These are phyloP conservation scores for Eulemur macaco DNA, from an alignment of 2,113 vertebrate species.

Conservation along the genomic window DNA sequence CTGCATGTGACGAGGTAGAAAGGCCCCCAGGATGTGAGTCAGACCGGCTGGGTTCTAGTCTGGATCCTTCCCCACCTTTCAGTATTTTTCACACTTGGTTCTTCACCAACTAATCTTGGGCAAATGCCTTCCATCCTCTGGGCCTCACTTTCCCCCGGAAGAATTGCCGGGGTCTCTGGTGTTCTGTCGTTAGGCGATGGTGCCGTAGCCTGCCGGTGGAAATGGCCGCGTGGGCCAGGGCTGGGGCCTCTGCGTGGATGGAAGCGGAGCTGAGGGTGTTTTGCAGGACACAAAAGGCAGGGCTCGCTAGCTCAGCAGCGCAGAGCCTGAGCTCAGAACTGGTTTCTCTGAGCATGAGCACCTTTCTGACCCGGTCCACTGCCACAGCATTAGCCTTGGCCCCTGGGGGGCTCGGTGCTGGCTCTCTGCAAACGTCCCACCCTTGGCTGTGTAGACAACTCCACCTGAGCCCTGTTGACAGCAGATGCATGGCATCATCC, in stretches of 20 bases:
- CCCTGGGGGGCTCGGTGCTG: not conserved
- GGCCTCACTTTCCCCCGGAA: not conserved
- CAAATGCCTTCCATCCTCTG: not conserved
- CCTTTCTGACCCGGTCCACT: not conserved
- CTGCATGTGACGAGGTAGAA: not conserved
- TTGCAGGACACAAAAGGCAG: not conserved
- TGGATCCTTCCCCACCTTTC: not conserved
- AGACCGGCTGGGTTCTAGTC: not conserved
- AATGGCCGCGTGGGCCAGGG: rapidly evolving
- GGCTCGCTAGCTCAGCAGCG: not conserved
- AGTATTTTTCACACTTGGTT: not conserved
- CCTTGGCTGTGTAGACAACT: not conserved
- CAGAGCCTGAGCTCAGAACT: not conserved
- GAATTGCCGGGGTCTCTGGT: not conserved
- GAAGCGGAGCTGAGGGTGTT: not conserved
- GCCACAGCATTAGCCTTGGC: not conserved
- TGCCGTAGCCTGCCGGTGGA: not conserved
- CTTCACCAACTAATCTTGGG: not conserved
- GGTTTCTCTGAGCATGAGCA: not conserved
- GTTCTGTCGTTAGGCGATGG: not conserved
- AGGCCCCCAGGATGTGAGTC: not conserved
- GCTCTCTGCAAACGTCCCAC: not conserved
- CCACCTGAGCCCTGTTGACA: not conserved
- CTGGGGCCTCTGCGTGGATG: rapidly evolving
- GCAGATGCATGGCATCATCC: not conserved